A percentile compares a stretch with the other conserved stretches of the same genome.
phyloP scores from a whole-genome alignment of 2,888 invertebrate species.

The Cyrtodaria siliqua region DNA sequence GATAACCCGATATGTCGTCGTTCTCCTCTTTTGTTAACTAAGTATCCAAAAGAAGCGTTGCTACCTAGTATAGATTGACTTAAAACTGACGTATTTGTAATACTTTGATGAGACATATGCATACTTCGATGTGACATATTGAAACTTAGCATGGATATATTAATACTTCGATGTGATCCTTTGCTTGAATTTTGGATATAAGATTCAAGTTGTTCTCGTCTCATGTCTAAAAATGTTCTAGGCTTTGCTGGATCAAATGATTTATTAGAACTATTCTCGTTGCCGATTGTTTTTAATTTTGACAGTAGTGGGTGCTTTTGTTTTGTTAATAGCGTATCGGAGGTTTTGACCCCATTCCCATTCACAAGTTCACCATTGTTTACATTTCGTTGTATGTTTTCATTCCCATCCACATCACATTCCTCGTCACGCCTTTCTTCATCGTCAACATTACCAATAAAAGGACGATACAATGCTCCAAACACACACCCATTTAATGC shows the following conservation, averaged over 20 bases:
- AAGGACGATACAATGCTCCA: constrained; percentile 25
- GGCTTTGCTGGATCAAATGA: not conserved
- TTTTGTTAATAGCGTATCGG: not conserved
- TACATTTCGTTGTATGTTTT: too few species aligned
- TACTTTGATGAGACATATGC: constrained; percentile 10
- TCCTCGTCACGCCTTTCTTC: not conserved
- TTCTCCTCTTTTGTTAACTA: too few species aligned
- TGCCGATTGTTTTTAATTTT: too few species aligned
- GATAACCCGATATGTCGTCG: not conserved
- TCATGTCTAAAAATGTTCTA: constrained; percentile 35
- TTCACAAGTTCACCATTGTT: too few species aligned
- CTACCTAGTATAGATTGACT: constrained; percentile 39
- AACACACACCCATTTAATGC: constrained; percentile 35
- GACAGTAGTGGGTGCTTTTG: not conserved
- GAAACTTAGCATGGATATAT: constrained; percentile 4
- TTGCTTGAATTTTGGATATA: not conserved
- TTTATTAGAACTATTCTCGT: too few species aligned
- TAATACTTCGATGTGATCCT: constrained; percentile 10
- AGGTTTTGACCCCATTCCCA: not conserved
- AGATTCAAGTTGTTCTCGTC: constrained; percentile 28
- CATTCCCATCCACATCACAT: too few species aligned
- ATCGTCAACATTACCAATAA: not conserved
- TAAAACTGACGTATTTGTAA: constrained; percentile 24
- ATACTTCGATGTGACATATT: constrained; percentile 9
- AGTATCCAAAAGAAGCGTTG: constrained; percentile 36